A percentile compares a stretch with the other conserved stretches of the same genome.
These are phyloP conservation scores for Thymelicus acteon DNA, from an alignment of 2,888 invertebrate genomes.

Conservation along the genomic window DNA sequence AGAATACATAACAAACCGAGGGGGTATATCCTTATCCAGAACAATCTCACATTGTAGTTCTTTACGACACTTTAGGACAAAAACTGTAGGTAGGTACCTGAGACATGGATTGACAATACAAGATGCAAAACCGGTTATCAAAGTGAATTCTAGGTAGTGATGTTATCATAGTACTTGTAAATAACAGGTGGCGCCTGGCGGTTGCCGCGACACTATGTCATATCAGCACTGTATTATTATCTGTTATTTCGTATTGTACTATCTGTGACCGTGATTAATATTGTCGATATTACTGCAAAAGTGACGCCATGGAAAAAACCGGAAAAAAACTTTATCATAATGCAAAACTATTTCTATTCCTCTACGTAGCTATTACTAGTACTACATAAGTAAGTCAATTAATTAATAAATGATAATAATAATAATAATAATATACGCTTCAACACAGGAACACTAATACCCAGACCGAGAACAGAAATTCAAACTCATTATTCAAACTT, in stretches of 20 bases:
- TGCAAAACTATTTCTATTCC: neutral
- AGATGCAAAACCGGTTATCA: neutral
- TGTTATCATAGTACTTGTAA: constrained; percentile 1
- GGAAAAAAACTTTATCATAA: neutral
- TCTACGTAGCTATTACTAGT: too few species aligned
- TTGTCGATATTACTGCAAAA: neutral
- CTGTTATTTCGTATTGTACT: constrained; percentile 4
- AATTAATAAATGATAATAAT: too few species aligned
- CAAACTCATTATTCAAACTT: too few species aligned
- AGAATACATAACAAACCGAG: too few species aligned
- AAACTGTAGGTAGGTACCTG: neutral
- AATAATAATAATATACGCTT: too few species aligned
- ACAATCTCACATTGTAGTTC: too few species aligned
- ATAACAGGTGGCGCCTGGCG: neutral
- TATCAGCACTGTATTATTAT: constrained; percentile 1
- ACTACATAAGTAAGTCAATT: too few species aligned
- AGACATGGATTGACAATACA: neutral
- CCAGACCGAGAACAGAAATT: too few species aligned
- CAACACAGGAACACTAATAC: too few species aligned
- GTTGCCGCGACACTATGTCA: neutral
- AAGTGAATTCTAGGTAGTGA: neutral
- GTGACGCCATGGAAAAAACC: neutral
- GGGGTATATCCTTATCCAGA: too few species aligned
- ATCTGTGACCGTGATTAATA: constrained; percentile 24
- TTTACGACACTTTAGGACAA: too few species aligned